Percentiles rank a stretch among this genome's conserved stretches.
phyloP scores from a whole-genome alignment of 1,140 invertebrate species.

The Diabrotica undecimpunctata region DNA sequence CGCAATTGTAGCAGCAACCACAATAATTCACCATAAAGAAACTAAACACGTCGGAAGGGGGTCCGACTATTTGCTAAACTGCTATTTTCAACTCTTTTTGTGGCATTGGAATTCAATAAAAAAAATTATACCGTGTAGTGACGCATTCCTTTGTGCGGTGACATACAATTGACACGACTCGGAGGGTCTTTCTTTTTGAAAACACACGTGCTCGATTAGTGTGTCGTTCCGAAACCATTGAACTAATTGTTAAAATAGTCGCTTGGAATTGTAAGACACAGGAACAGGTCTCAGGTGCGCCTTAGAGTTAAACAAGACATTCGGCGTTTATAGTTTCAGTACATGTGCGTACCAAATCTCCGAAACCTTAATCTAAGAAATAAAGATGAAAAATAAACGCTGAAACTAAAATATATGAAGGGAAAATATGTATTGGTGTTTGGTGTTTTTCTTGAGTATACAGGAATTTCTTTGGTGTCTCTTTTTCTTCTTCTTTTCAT shows the following conservation, averaged over 20 bases:
- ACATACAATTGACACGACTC: slow-evolving; percentile 10
- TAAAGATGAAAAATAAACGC: too few relatives aligned
- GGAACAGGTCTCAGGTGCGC: slow-evolving; percentile 13
- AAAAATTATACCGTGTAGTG: slow-evolving; percentile 4
- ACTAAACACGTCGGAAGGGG: background rate
- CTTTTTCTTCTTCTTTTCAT: too few relatives aligned
- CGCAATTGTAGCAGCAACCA: too few relatives aligned
- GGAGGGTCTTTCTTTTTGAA: slow-evolving; percentile 15
- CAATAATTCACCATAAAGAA: too few relatives aligned
- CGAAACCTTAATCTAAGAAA: too few relatives aligned
- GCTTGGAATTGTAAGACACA: slow-evolving; percentile 6
- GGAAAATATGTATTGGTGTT: too few relatives aligned
- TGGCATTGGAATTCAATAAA: slow-evolving; percentile 10
- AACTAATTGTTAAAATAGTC: slow-evolving; percentile 17
- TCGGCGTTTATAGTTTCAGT: background rate
- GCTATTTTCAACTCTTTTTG: slow-evolving; percentile 7
- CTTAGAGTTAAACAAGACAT: background rate
- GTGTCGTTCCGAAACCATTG: slow-evolving; percentile 13
- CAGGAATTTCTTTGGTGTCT: too few relatives aligned
- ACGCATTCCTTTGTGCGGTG: slow-evolving; percentile 7
- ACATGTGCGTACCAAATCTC: background rate
- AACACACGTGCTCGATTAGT: slow-evolving; percentile 15
- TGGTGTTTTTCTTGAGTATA: too few relatives aligned
- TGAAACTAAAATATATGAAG: too few relatives aligned
- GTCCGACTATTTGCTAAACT: background rate